Conservation (phyloP, 1,140 invertebrate genomes). For the Bombus ignitus region DNA sequence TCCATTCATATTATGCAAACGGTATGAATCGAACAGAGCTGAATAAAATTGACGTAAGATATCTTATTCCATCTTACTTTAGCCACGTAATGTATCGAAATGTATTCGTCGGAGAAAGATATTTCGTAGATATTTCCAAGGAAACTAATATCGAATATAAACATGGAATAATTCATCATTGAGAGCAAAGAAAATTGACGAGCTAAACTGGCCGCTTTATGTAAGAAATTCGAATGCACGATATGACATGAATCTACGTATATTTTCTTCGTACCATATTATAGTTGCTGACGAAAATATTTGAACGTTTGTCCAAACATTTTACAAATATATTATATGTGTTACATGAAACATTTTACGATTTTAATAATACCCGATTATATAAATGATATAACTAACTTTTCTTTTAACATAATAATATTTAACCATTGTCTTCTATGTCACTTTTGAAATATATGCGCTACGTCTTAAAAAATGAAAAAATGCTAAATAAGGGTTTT, state of each 20-base stretch:
- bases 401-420: too few relatives aligned
- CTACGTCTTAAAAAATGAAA: background rate
- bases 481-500: too few relatives aligned
- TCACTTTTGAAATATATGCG: background rate
- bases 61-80: conserved; percentile 45
- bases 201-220: background rate
- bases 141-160: conserved; percentile 40
- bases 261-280: background rate
- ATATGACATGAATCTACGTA: too few relatives aligned
- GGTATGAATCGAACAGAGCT: conserved; percentile 47
- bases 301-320: too few relatives aligned
- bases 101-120: conserved; percentile 26
- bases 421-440: too few relatives aligned
- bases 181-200: conserved; percentile 9
- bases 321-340: too few relatives aligned
- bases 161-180: conserved; percentile 46
- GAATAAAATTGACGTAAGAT: conserved; percentile 52
- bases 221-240: conserved; percentile 1
- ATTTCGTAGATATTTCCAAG: conserved; percentile 37
- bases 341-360: too few relatives aligned
- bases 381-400: too few relatives aligned
- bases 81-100: conserved; percentile 40
- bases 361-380: too few relatives aligned
- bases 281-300: too few relatives aligned
- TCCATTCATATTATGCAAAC: conserved; percentile 53